Evolutionary conservation across 2,797 vertebrate genomes (phyloP).

Genomic region (Anniella stebbinsi): DNA sequence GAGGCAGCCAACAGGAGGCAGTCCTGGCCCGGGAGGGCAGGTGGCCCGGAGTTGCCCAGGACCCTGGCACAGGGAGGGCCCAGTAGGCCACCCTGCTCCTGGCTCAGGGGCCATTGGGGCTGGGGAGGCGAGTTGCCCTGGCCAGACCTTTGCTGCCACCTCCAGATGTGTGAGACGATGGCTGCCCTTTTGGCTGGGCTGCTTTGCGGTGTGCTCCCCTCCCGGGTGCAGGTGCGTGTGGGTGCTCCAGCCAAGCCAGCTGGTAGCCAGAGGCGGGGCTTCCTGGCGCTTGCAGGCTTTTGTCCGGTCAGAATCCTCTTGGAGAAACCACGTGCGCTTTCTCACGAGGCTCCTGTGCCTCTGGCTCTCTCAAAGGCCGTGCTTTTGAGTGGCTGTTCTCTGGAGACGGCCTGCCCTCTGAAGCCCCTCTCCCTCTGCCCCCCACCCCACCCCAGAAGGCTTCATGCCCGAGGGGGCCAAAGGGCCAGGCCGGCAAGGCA

Average conservation of each 20-base stretch:
- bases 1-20: background rate
- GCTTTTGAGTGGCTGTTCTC: background rate
- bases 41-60: background rate
- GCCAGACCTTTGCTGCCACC: rapidly evolving
- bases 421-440: background rate
- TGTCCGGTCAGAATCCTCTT: background rate
- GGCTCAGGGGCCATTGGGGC: background rate
- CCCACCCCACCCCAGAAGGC: background rate
- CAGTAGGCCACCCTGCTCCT: no score
- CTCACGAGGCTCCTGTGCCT: no score
- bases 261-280: background rate
- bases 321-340: no score
- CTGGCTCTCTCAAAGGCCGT: no score
- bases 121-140: no score
- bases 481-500: no score
- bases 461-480: background rate
- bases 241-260: conserved; percentile 47
- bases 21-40: conserved; percentile 56
- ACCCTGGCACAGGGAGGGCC: rapidly evolving
- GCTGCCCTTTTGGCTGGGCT: background rate
- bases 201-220: background rate
- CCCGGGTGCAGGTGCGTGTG: background rate
- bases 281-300: background rate
- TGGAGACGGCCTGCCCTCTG: background rate
- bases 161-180: background rate